Conservation (phyloP, 35 echinoderm and acorn worm genomes). For the Heliocidaris erythrogramma region DNA sequence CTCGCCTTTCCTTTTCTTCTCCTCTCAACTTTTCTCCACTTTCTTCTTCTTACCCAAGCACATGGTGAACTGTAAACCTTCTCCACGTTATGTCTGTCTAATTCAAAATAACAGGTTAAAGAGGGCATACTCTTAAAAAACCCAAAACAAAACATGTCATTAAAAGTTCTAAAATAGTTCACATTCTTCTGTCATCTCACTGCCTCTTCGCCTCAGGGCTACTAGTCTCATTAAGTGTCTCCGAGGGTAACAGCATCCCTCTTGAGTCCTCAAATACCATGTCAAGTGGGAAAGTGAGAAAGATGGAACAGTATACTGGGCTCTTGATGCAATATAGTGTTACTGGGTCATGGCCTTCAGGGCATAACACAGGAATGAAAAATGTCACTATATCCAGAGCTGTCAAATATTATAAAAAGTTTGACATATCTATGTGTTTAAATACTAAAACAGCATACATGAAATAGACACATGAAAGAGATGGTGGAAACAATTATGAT, state of each 20-base stretch:
- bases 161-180: neutral
- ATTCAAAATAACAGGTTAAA: neutral
- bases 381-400: neutral
- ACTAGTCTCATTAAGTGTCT: neutral
- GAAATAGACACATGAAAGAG: neutral
- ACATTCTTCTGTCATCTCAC: neutral
- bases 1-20: too few species aligned
- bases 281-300: neutral
- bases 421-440: neutral
- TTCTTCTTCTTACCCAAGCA: too few species aligned
- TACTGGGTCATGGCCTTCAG: neutral
- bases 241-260: neutral
- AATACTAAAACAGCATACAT: neutral
- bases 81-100: too few species aligned
- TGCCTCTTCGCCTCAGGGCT: neutral
- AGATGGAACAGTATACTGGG: neutral
- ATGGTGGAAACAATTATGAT: neutral
- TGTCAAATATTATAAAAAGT: neutral
- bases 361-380: neutral
- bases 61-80: too few species aligned
- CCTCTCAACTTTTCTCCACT: too few species aligned
- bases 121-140: neutral
- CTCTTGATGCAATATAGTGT: neutral
- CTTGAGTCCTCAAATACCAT: neutral
- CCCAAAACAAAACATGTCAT: neutral